Evolutionary conservation across 2,888 invertebrate species (phyloP).

Genomic region (Dexiosoma caninum): DNA sequence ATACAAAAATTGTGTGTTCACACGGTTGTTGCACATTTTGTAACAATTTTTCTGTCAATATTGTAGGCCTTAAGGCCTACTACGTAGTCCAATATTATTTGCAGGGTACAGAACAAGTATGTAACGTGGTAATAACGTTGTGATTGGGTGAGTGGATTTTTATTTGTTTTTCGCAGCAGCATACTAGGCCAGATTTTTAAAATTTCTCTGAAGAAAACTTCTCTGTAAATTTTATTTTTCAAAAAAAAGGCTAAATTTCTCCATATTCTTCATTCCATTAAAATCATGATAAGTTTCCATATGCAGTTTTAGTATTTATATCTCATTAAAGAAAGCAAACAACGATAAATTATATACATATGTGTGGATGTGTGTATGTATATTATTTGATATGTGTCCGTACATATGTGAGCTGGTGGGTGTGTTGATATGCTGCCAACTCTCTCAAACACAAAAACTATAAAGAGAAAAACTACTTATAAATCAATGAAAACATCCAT

Average conservation of each 20-base stretch:
- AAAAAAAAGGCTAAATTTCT: neutral
- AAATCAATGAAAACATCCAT: conserved; percentile 9
- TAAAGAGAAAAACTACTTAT: neutral
- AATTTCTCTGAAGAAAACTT: neutral
- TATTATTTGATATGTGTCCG: neutral
- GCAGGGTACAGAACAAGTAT: no score
- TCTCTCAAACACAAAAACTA: neutral
- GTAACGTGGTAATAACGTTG: no score
- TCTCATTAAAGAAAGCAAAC: conserved; percentile 48
- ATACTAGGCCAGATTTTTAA: neutral
- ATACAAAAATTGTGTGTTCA: no score
- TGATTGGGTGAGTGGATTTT: neutral
- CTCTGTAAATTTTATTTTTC: neutral
- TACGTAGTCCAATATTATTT: no score
- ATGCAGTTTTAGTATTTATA: conserved; percentile 17
- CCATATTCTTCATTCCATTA: conserved; percentile 7
- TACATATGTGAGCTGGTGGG: conserved; percentile 48
- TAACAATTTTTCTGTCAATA: no score
- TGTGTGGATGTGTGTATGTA: neutral
- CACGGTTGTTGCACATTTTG: no score
- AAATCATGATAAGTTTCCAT: conserved; percentile 14
- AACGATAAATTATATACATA: conserved; percentile 63
- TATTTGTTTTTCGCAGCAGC: neutral
- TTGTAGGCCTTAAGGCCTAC: no score
- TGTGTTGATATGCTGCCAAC: conserved; percentile 49